phyloP scores from a whole-genome alignment of 2,888 invertebrate species.

The Camptogramma bilineatum region DNA sequence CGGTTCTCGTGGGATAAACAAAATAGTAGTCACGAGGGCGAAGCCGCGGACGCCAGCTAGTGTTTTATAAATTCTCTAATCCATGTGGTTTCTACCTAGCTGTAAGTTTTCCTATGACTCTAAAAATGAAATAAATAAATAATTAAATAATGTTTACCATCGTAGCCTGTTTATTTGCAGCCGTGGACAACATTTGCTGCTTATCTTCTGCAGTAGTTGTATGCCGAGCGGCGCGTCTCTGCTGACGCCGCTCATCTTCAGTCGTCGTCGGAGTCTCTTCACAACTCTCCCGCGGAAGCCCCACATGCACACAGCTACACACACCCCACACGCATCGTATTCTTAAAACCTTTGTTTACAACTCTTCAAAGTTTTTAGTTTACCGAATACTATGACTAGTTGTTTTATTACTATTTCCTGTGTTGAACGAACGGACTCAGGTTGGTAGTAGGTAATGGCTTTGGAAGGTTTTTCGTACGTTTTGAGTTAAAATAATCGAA shows the following conservation, averaged over 20 bases:
- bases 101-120: too few species aligned
- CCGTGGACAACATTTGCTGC: constrained; percentile 85
- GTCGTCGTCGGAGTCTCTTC: background rate
- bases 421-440: background rate
- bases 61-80: too few species aligned
- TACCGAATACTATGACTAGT: background rate
- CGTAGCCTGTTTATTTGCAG: constrained; percentile 87
- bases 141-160: constrained; percentile 81
- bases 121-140: too few species aligned
- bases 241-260: constrained; percentile 81
- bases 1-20: too few species aligned
- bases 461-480: too few species aligned
- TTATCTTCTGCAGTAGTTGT: constrained; percentile 82
- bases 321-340: background rate
- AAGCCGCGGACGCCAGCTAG: too few species aligned
- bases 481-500: too few species aligned
- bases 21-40: too few species aligned
- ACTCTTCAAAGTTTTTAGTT: background rate
- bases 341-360: constrained; percentile 1
- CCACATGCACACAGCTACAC: background rate
- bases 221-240: constrained; percentile 89
- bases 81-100: too few species aligned
- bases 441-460: too few species aligned
- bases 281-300: background rate
- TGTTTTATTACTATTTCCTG: background rate